Base-by-base conservation (phyloP, 2,113 vertebrate genomes). In the Tonatia bakeri region DNA sequence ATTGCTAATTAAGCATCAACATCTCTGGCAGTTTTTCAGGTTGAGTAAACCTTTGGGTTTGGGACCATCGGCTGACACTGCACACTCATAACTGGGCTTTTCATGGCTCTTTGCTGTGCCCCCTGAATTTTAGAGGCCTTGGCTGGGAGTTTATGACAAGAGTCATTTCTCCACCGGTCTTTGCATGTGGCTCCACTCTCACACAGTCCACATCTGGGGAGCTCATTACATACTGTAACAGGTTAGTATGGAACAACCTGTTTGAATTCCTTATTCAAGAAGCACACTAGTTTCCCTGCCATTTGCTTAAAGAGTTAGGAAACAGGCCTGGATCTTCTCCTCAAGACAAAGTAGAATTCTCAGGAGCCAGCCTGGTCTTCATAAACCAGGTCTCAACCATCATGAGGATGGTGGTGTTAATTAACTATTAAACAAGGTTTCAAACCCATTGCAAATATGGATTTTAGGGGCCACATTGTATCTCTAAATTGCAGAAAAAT, bases 201-300 rank as follows among this genome's bases (percentile, higher is more conserved):
- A 50, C 17, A 76, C 4, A 54, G 45, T 47, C 45, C 86, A 77
- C 86, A 79, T 93, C 83, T 90, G 93, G 93, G 91, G 43, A 91
- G 72, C 36, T 93, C 36, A 33, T 94, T 94, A 40, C 54, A n/a
- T 95, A 80, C 90, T 93, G 61, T 67, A 87, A 93, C 40, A 81
- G 24, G 45, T 89, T 83, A 90, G 82, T 79, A 69, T 8, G 43
- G 73, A 92, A 40, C 12, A 89, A 87, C 31, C 69, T 13, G 20
- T 65, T 90, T 65, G 83, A 82, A 90, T 87, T 93, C 17, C 50
- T 96, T 40, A 61, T 76, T 9, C 24, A 64, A 76, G 50, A 88
- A 88, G 24, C 84, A 67, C 10, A 43, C 36, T 75, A 69, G 50
- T 82, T 59, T 80, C 67, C 47, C 84, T 47, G 69, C 56, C 14